phyloP scores from a whole-genome alignment of 2,113 vertebrate genomes.

The Paedocypris sp. region DNA sequence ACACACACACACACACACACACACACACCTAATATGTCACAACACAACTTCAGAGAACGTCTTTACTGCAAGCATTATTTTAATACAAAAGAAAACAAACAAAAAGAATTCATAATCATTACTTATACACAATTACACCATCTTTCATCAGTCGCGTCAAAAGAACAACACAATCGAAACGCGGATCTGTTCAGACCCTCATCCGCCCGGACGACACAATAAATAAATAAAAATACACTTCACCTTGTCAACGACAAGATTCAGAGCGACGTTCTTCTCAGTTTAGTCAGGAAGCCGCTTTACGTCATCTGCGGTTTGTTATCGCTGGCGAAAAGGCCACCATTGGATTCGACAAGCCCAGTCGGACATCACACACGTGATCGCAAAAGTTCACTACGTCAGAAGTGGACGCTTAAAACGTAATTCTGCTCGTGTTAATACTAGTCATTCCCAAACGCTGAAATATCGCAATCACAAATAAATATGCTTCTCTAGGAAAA shows the following conservation, averaged over 20 bases:
- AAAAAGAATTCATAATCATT: conserved; percentile 62
- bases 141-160: conserved; percentile 65
- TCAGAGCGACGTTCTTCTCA: conserved; percentile 46
- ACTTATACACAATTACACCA: conserved; percentile 77
- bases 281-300: conserved; percentile 52
- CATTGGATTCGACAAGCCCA: conserved; percentile 42
- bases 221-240: conserved; percentile 87
- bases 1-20: conserved; percentile 6
- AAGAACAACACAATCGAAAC: conserved; percentile 72
- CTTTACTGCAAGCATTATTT: conserved; percentile 97
- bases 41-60: background rate
- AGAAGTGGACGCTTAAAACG: conserved; percentile 23
- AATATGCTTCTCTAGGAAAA: conserved; percentile 58
- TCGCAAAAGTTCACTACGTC: conserved; percentile 18
- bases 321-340: conserved; percentile 53
- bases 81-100: conserved; percentile 94
- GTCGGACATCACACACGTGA: conserved; percentile 40
- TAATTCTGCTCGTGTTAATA: conserved; percentile 47
- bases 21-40: background rate
- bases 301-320: conserved; percentile 55
- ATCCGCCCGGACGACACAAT: conserved; percentile 65
- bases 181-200: conserved; percentile 39
- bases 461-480: conserved; percentile 60
- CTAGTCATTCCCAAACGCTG: conserved; percentile 49
- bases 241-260: conserved; percentile 38